Evolutionary conservation across 2,888 invertebrate genomes (phyloP).

Genomic region (Incurvaria masculella): DNA sequence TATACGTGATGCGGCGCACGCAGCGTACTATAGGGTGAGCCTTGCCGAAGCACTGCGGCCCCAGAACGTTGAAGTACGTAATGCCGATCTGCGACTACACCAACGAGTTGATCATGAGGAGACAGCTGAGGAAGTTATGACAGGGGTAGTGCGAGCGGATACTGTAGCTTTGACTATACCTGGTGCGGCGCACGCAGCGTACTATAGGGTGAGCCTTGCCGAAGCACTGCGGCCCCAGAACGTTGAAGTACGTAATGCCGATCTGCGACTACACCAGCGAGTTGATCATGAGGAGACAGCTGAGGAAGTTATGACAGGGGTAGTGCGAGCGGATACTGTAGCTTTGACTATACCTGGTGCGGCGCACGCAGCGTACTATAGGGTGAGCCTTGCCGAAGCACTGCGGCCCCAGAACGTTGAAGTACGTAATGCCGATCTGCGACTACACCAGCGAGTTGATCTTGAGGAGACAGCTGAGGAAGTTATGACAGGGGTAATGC

Average conservation of each 20-base stretch:
- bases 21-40: constrained; percentile 30
- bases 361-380: constrained; percentile 41
- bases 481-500: constrained; percentile 69
- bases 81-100: constrained; percentile 42
- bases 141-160: no score
- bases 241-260: constrained; percentile 69
- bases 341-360: constrained; percentile 31
- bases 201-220: constrained; percentile 54
- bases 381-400: constrained; percentile 65
- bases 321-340: constrained; percentile 63
- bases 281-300: constrained; percentile 60
- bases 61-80: constrained; percentile 59
- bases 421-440: constrained; percentile 67
- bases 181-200: constrained; percentile 38
- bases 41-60: constrained; percentile 55
- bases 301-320: constrained; percentile 67
- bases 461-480: constrained; percentile 63
- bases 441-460: constrained; percentile 52
- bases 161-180: constrained; percentile 24
- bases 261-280: constrained; percentile 56
- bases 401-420: constrained; percentile 68
- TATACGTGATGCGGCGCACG: constrained; percentile 16
- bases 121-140: constrained; percentile 32
- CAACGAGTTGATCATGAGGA: constrained; percentile 35
- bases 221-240: constrained; percentile 71